Evolutionary conservation across 2,113 vertebrate species (phyloP).

Genomic region (Mormyrus lacerda): DNA sequence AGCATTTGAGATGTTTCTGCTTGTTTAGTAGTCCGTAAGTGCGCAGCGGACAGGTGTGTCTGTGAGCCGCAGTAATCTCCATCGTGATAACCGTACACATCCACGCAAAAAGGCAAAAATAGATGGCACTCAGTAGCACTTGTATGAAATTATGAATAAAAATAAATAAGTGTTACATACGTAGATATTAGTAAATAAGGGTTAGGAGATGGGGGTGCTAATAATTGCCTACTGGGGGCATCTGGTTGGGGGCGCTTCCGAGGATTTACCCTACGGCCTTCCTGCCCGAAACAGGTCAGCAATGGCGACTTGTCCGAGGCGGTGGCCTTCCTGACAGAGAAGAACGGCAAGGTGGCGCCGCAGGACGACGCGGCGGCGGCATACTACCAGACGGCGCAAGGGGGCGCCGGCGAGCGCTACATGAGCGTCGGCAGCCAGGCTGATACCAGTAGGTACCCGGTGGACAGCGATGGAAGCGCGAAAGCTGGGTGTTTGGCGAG

Average conservation of each 20-base stretch:
- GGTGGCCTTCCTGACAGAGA: slow-evolving; percentile 70
- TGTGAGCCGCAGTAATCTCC: background rate
- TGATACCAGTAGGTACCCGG: slow-evolving; percentile 77
- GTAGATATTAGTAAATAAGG: background rate
- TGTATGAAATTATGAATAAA: background rate
- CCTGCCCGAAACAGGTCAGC: slow-evolving; percentile 55
- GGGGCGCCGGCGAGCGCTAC: slow-evolving; percentile 77
- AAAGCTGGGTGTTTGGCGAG: background rate
- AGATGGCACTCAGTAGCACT: background rate
- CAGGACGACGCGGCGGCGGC: slow-evolving; percentile 62
- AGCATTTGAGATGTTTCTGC: background rate
- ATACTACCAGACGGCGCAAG: slow-evolving; percentile 61
- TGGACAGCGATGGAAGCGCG: background rate
- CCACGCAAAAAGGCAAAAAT: background rate
- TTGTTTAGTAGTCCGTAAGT: background rate
- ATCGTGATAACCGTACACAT: background rate
- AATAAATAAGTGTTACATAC: background rate
- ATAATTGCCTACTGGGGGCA: background rate
- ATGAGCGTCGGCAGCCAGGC: slow-evolving; percentile 98
- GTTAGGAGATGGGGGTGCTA: background rate
- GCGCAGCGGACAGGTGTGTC: background rate
- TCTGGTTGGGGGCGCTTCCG: background rate
- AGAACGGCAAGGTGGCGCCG: slow-evolving; percentile 72
- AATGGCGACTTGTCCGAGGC: slow-evolving; percentile 74
- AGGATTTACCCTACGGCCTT: background rate